Conservation (phyloP, 1,140 invertebrate genomes). For the Neodiprion virginianus region DNA sequence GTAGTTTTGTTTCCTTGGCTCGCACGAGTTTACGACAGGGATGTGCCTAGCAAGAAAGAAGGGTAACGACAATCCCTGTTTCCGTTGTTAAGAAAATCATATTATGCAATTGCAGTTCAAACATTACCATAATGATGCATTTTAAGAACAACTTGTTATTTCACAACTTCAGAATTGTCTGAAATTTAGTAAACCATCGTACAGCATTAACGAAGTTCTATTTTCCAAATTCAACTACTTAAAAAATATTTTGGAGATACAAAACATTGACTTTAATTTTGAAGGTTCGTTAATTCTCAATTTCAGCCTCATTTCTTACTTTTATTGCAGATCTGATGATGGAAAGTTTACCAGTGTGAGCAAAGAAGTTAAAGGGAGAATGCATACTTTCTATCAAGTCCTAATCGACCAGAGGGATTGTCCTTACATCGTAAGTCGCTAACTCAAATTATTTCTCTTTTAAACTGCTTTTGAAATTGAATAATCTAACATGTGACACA, state of each 20-base stretch:
- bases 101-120: too few species aligned
- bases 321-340: slow-evolving; percentile 44
- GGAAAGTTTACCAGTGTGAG: slow-evolving; percentile 67
- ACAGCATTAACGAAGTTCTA: too few species aligned
- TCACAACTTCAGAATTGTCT: too few species aligned
- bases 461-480: neutral
- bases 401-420: slow-evolving; percentile 96
- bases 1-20: slow-evolving; percentile 96
- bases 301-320: slow-evolving; percentile 20
- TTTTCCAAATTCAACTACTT: too few species aligned
- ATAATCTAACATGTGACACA: slow-evolving; percentile 12
- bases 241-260: too few species aligned
- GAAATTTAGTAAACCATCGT: too few species aligned
- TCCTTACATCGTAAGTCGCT: slow-evolving; percentile 86
- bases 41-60: slow-evolving; percentile 69
- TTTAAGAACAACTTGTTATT: too few species aligned
- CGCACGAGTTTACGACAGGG: slow-evolving; percentile 92
- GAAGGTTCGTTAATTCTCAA: too few species aligned
- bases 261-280: too few species aligned
- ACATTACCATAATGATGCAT: too few species aligned
- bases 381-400: slow-evolving; percentile 96
- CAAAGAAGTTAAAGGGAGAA: slow-evolving; percentile 89
- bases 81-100: too few species aligned
- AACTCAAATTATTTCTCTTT: neutral
- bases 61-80: slow-evolving; percentile 30